Evolutionary conservation across 1,140 invertebrate genomes (phyloP), one percentile per base, ranked within the genome.

Genomic region (Lethrus apterus): DNA sequence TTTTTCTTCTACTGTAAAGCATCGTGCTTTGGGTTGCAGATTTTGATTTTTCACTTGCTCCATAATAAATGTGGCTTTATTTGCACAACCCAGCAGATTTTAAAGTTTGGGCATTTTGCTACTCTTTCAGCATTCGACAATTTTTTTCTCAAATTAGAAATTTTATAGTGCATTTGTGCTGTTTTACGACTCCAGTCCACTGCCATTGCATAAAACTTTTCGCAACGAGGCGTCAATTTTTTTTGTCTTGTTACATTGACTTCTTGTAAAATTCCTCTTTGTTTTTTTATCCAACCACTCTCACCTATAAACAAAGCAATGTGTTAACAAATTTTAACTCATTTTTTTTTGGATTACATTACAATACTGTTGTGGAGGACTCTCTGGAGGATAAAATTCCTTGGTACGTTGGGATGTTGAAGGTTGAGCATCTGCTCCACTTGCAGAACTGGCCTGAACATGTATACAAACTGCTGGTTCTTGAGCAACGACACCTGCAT

Each of bases 1-100:
- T 13, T 48, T 52, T 35, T 52, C 50, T 32, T 52, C 50, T 24
- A 48, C 4, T 11, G 50, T 29, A 43, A 33, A 51, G 14, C 43
- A 20, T 46, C 38, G 10, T 40, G 35, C 40, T 29, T 44, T 50
- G 17, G 43, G 19, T 46, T 20, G 21, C 17, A 42, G 20, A 4
- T 10, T n/a, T 33, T 33, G 31, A 14, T 33, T 33, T n/a, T 13
- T 10, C 8, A 33, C 5, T 33, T 36, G 14, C 13, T 36, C 14
- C 3, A 15, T 3, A 3, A 36, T 5, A 15, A 36, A 36, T 3
- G 3, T 36, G 19, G 15, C 15, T 17, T 14, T 36, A 15, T 14
- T 36, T 15, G 14, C 3, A 15, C 19, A 17, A 3, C 5, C 18
- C 14, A 3, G 10, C 10, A 4, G 2, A 3, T 36, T 3, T 17